Base-by-base conservation (phyloP, 2,113 vertebrate genomes). In the Catagonus wagneri region DNA sequence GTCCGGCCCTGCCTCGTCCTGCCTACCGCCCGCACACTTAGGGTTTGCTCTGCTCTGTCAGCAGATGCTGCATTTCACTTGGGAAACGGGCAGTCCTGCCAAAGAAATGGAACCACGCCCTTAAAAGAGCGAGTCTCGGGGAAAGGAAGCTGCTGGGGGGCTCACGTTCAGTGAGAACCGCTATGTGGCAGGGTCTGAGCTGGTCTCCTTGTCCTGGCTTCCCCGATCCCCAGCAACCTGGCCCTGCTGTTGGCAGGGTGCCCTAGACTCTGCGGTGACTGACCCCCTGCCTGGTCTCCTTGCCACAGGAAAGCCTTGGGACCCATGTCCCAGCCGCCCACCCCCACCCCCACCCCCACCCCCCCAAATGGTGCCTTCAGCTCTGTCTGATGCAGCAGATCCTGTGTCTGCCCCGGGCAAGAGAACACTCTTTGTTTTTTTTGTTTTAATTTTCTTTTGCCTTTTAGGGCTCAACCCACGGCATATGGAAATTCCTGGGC, bases 341-440 rank as follows among this genome's bases (percentile, higher is more conserved):
- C n/a, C n/a, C n/a, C n/a, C n/a, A n/a, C n/a, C n/a, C n/a, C n/a
- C n/a, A n/a, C n/a, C 27, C 27, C n/a, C 4, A 3, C 44, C 27
- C 34, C n/a, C 4, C 1, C n/a, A 32, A 4, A 25, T 5, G 4
- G 16, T 15, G n/a, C 1, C 1, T 0, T 74, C 44, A 1, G n/a
- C 44, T 39, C 44, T 0, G 7, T 17, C 54, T 15, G n/a, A 15
- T 3, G 58, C 44, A 16, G 66, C 44, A 12, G 25, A 13, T 10
- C 65, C 8, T n/a, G 34, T 0, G 7, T 1, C 36, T 50, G 0
- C 13, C 68, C 25, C 75, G 1, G 75, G 39, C 22, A 2, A 56
- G 76, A 65, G 20, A 44, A 3, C 6, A 3, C 44, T 44, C 44
- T 44, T 44, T 44, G 44, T 4, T 44, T 44, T 44, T 44, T 44